phyloP scores from a whole-genome alignment of 2,113 vertebrate species.

The Bambusicola thoracicus region DNA sequence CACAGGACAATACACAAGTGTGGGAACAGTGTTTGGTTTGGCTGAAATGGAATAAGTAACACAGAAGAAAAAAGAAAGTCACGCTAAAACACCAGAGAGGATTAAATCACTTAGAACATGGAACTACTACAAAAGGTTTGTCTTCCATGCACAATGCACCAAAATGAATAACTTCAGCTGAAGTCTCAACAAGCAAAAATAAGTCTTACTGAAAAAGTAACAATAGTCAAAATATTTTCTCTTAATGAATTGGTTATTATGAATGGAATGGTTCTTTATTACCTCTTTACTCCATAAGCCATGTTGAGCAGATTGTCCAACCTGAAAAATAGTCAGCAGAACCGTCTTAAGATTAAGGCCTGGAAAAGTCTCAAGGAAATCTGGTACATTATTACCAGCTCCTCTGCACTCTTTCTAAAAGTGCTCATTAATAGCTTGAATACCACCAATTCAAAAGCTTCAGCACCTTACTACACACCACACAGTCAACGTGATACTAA shows the following conservation, averaged over 20 bases:
- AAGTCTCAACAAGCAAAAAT: constrained; percentile 68
- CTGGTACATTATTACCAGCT: constrained; percentile 5
- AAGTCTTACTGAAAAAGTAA: constrained; percentile 45
- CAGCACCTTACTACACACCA: neutral
- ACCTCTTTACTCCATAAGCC: constrained; percentile 99
- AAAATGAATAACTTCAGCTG: constrained; percentile 15
- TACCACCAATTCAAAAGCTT: neutral
- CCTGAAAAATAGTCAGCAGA: constrained; percentile 87
- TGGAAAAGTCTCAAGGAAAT: constrained; percentile 17
- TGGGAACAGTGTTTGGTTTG: neutral
- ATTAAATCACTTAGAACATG: constrained; percentile 13
- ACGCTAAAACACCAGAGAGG: constrained; percentile 49
- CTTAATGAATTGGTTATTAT: constrained; percentile 35
- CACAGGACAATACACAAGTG: neutral
- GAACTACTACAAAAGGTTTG: neutral
- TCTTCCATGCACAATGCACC: constrained; percentile 28
- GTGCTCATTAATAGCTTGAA: neutral
- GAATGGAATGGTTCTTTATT: constrained; percentile 76
- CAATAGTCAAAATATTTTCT: constrained; percentile 10
- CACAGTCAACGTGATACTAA: neutral
- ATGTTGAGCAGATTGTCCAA: constrained; percentile 99
- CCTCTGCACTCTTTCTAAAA: neutral
- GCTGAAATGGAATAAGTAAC: constrained; percentile 38
- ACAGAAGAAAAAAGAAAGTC: constrained; percentile 36
- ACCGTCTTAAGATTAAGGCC: constrained; percentile 63